Evolutionary conservation across 2,888 invertebrate genomes (phyloP).

Genomic region (Caenorhabditis panamensis): DNA sequence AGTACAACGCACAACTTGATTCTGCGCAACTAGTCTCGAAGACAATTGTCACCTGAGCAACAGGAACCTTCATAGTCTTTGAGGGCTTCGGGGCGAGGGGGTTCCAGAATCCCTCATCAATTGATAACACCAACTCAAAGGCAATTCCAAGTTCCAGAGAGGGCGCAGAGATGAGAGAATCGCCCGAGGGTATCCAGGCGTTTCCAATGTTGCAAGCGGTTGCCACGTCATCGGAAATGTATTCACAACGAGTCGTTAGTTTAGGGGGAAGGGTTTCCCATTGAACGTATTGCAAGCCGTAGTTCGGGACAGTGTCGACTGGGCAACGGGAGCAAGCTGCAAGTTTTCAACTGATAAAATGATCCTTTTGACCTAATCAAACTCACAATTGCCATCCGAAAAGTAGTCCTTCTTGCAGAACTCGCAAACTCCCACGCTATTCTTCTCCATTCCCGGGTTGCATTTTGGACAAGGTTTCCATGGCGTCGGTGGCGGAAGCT

Average conservation of each 20-base stretch:
- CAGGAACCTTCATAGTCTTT: slow-evolving; percentile 78
- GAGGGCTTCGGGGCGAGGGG: slow-evolving; percentile 71
- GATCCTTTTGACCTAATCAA: slow-evolving; percentile 9
- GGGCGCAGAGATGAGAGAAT: slow-evolving; percentile 83
- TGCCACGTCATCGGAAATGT: slow-evolving; percentile 80
- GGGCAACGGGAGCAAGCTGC: slow-evolving; percentile 82
- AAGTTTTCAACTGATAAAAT: not conserved
- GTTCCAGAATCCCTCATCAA: slow-evolving; percentile 82
- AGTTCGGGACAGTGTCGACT: slow-evolving; percentile 83
- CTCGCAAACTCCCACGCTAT: slow-evolving; percentile 82
- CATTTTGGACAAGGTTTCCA: slow-evolving; percentile 83
- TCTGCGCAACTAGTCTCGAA: slow-evolving; percentile 84
- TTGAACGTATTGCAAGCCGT: slow-evolving; percentile 83
- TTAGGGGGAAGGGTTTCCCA: slow-evolving; percentile 83
- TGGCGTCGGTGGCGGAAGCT: slow-evolving; percentile 67
- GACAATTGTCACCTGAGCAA: slow-evolving; percentile 83
- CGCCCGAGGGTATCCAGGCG: slow-evolving; percentile 83
- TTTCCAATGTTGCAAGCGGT: slow-evolving; percentile 76
- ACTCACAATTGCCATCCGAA: slow-evolving; percentile 82
- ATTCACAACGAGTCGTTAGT: slow-evolving; percentile 83
- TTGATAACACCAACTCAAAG: slow-evolving; percentile 83
- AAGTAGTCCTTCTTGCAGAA: slow-evolving; percentile 83
- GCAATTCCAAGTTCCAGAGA: slow-evolving; percentile 83
- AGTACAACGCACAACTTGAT: slow-evolving; percentile 83
- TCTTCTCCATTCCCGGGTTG: slow-evolving; percentile 84